Conservation (phyloP, 2,113 vertebrate genomes). For the Dipodomys stephensi region DNA sequence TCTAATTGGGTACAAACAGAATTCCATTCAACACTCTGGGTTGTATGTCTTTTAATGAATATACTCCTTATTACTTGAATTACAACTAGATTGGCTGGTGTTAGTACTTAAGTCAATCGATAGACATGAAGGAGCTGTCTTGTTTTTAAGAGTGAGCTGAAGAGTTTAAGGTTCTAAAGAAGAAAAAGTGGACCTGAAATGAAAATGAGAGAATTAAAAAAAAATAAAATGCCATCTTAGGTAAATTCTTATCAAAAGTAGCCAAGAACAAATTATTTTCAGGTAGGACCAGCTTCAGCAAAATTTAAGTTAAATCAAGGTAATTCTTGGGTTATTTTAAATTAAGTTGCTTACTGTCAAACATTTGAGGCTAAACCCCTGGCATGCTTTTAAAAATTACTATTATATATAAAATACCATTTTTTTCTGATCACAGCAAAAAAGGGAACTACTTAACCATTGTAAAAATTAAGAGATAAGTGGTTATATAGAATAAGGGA, state of each 20-base stretch:
- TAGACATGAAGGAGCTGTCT: background rate
- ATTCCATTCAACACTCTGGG: background rate
- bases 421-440: constrained; percentile 36
- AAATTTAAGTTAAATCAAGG: constrained; percentile 26
- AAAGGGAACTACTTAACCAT: constrained; percentile 37
- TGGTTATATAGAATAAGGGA: background rate
- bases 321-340: constrained; percentile 34
- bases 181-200: constrained; percentile 51
- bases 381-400: constrained; percentile 38
- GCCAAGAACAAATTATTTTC: constrained; percentile 8
- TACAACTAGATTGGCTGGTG: constrained; percentile 1
- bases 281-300: background rate
- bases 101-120: constrained; percentile 29
- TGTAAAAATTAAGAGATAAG: background rate
- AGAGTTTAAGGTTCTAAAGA: constrained; percentile 33
- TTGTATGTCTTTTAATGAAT: background rate
- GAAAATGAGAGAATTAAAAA: background rate
- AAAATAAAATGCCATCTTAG: background rate
- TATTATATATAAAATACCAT: constrained; percentile 4
- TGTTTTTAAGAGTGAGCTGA: constrained; percentile 41
- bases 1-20: background rate
- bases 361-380: background rate
- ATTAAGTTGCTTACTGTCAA: constrained; percentile 52
- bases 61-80: constrained; percentile 31
- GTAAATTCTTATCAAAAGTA: constrained; percentile 39